Base-by-base conservation (phyloP, 2,113 vertebrate species). In the Oryzias celebensis region DNA sequence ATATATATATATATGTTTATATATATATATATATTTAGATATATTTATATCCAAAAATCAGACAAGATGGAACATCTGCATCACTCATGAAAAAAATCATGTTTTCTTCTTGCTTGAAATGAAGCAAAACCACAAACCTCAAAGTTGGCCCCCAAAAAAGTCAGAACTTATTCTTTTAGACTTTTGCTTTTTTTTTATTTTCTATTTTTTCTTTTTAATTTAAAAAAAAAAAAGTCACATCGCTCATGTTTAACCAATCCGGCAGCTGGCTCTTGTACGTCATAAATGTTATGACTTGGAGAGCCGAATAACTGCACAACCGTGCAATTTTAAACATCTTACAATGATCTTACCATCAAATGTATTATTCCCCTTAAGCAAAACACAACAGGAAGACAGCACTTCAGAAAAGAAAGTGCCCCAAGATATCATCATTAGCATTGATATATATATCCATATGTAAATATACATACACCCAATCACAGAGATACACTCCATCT, bases 201-300 rank as follows among this genome's bases (percentile, higher is more conserved):
- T 54, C 58, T 31, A 49, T 62, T 63, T 58, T 50, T 54, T 26
- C 41, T 52, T 28, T 14, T 4, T 56, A 54, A 55, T 68, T 68
- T 43, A 17, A 50, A 83, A 72, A 71, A 83, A 80, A 79, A 82
- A 83, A 84, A 80, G 69, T 75, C 77, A 57, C 90, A 77, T 88
- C 84, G 85, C 80, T 88, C 85, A 81, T 85, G 93, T 94, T 91
- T 92, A 10, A 93, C 92, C 92, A 89, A 93, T 86, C 91, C 86
- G 89, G 88, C 90, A 85, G 91, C 91, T 89, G 84, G 92, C 89
- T 77, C 78, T 61, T 68, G 36, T 43, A 63, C 92, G 91, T 92
- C 97, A 98, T 98, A 98, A 98, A 98, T 98, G 94, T 98, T 98
- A 98, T 98, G 97, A 96, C 96, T 92, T 85, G 68, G 80, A 60